These are phyloP conservation scores for Jacana jacana DNA, from an alignment of 2,113 vertebrate species.

Conservation along the genomic window DNA sequence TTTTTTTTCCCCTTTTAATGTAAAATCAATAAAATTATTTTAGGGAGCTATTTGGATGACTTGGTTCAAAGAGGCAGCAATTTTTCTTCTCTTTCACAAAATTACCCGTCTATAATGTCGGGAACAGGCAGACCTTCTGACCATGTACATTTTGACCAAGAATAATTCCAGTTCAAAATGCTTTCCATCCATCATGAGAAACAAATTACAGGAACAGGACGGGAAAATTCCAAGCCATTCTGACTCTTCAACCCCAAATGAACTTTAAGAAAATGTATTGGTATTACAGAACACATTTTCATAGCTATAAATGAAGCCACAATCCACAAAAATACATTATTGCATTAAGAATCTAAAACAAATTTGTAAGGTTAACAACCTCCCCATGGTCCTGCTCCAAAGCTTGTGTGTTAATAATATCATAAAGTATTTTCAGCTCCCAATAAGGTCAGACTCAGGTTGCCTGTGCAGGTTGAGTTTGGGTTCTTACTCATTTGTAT, in stretches of 20 bases:
- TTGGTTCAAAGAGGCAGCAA: conserved; percentile 16
- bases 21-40: conserved; percentile 47
- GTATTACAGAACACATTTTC: background rate
- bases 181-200: conserved; percentile 18
- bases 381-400: background rate
- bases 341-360: background rate
- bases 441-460: background rate
- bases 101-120: background rate
- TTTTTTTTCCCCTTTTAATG: background rate
- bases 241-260: background rate
- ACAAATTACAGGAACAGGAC: background rate
- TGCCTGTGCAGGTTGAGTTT: background rate
- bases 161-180: conserved; percentile 18
- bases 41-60: conserved; percentile 11
- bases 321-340: background rate
- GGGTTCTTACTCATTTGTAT: background rate
- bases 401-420: background rate
- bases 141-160: background rate
- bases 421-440: background rate
- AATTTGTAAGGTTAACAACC: background rate
- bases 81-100: conserved; percentile 38
- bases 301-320: background rate
- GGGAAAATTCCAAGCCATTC: background rate
- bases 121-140: conserved; percentile 29
- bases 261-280: background rate